These are phyloP conservation scores for Nycticryphes semicollaris DNA, from an alignment of 2,113 vertebrate genomes.

Conservation along the genomic window DNA sequence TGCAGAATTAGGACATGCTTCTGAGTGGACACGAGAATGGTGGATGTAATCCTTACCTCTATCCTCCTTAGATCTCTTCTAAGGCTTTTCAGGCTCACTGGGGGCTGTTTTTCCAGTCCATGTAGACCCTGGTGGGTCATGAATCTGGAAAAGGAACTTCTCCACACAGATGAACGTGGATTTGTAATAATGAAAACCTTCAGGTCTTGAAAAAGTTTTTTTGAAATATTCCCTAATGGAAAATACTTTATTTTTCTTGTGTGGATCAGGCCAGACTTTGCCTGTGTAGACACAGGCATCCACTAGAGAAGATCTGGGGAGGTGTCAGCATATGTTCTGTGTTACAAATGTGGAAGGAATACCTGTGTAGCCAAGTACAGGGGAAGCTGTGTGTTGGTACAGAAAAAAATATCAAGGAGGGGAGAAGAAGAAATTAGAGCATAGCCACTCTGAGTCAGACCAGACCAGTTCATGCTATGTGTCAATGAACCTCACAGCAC, in stretches of 20 bases:
- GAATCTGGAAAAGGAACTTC: conserved; percentile 2
- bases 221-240: background rate
- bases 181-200: background rate
- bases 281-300: background rate
- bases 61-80: background rate
- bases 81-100: background rate
- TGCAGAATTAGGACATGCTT: background rate
- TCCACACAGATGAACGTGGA: background rate
- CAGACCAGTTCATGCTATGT: background rate
- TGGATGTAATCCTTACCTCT: background rate
- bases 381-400: background rate
- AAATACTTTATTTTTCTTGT: background rate
- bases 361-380: background rate
- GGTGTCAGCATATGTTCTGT: background rate
- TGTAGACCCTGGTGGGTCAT: background rate
- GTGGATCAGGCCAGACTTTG: background rate
- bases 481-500: background rate
- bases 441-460: background rate
- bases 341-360: background rate
- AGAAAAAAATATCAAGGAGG: background rate
- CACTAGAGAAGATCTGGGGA: background rate
- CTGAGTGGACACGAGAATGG: background rate
- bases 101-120: background rate
- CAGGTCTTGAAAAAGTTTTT: background rate
- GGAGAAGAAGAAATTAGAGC: background rate